These are phyloP conservation scores for Palythoa grandis DNA, from an alignment of 92 coral and sea anemone species.

Conservation along the genomic window DNA sequence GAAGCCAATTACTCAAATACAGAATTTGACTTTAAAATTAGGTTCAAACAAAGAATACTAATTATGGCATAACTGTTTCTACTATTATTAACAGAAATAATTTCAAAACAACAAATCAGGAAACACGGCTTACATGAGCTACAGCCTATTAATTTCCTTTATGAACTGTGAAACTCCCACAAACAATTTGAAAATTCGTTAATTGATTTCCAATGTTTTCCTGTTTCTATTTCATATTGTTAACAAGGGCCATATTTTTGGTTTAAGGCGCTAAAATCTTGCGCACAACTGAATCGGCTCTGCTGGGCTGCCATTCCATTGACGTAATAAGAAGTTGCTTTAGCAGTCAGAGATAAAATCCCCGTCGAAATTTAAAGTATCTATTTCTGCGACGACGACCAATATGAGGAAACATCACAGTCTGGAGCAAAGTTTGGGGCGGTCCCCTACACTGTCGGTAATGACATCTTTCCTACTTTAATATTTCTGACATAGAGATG, in stretches of 20 bases:
- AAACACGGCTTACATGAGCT: neutral
- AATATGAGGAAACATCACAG: neutral
- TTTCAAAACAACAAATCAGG: slow-evolving; percentile 18
- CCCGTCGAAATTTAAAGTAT: neutral
- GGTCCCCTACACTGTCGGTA: neutral
- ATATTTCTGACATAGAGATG: no score
- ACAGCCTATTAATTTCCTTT: neutral
- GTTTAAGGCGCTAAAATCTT: neutral
- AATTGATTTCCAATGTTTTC: slow-evolving; percentile 33
- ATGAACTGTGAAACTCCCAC: slow-evolving; percentile 10
- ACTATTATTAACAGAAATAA: neutral
- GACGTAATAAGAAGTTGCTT: slow-evolving; percentile 1
- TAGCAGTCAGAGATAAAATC: neutral
- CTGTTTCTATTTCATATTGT: slow-evolving; percentile 27
- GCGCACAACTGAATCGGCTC: neutral
- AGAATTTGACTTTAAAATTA: neutral
- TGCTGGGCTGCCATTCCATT: slow-evolving; percentile 4
- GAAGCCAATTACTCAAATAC: neutral
- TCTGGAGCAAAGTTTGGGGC: neutral
- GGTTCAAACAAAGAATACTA: neutral
- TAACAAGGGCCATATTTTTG: neutral
- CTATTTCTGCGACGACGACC: neutral
- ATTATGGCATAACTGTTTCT: neutral
- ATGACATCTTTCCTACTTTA: neutral
- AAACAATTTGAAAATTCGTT: slow-evolving; percentile 24